Base-by-base conservation (phyloP, 2,888 invertebrate species). In the Corbicula japonica region DNA sequence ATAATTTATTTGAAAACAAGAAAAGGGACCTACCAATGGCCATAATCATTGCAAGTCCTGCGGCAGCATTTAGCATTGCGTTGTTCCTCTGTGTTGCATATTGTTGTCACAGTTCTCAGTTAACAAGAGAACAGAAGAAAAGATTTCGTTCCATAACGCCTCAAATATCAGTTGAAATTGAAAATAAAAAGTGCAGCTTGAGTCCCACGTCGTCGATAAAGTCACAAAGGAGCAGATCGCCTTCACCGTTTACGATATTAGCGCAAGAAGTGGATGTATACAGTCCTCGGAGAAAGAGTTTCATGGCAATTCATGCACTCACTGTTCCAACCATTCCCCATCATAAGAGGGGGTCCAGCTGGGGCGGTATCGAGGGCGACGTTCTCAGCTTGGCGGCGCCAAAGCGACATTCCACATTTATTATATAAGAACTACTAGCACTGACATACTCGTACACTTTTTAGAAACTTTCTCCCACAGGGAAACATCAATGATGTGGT, bases 1-100 rank as follows among this genome's bases (percentile, higher is more conserved):
- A n/a, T n/a, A n/a, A n/a, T n/a, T n/a, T n/a, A 5, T n/a, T 41
- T 15, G 18, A 66, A n/a, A 26, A 30, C 1, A n/a, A n/a, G 6
- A 73, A 65, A 21, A 65, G 34, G 46, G 88, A 87, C 23, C 82
- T 88, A 15, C 90, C 90, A 30, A 50, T 88, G 21, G 86, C 88
- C 0, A 82, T 90, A 6, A 80, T 90, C 18, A 86, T 89, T 15
- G 90, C 90, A 8, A 86, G 87, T 44, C 87, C 89, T 5, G 86
- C 87, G 0, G 90, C 86, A 2, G 90, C 90, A 3, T 88, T 89
- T 21, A 76, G 84, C 38, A 89, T 90, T 52, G 76, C 88, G 28
- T 80, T 90, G 46, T 89, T 90, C 56, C 85, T 90, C 34, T 88
- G 88, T 61, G 69, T 88, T n/a, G 86, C 90, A 12, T 90, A 89